Evolutionary conservation across 2,113 vertebrate genomes (phyloP).

Genomic region (Laterallus jamaicensis): DNA sequence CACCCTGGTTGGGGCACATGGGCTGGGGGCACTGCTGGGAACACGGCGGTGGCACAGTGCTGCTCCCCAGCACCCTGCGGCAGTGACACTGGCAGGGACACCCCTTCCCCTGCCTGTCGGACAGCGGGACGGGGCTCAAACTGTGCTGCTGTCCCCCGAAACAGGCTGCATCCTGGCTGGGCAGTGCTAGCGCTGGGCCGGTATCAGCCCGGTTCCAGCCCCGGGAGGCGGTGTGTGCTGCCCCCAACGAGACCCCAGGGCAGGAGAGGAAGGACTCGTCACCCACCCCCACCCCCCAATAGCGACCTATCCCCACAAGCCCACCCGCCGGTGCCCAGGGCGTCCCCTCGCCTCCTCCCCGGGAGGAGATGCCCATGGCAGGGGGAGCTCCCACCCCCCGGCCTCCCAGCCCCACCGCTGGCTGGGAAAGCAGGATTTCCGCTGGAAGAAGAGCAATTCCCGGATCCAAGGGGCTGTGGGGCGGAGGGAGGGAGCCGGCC

Average conservation of each 20-base stretch:
- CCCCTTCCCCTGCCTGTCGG: background rate
- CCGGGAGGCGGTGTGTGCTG: background rate
- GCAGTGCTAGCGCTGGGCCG: accelerated
- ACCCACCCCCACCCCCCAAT: background rate
- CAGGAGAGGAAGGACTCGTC: background rate
- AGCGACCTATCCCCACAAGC: background rate
- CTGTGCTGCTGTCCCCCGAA: background rate
- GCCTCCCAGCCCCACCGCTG: background rate
- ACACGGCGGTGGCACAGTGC: accelerated
- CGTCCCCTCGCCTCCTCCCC: background rate
- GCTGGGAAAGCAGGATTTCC: slow-evolving; percentile 61
- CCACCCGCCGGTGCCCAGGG: background rate
- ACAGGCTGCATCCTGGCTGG: background rate
- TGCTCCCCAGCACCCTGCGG: background rate
- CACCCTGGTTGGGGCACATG: background rate
- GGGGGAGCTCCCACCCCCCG: background rate
- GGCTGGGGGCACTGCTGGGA: background rate
- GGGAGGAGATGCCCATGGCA: background rate
- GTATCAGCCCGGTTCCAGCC: background rate
- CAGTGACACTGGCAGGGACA: accelerated
- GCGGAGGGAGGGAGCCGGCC: slow-evolving; percentile 13
- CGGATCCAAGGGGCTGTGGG: slow-evolving; percentile 63
- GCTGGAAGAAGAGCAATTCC: slow-evolving; percentile 69
- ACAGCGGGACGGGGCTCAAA: background rate
- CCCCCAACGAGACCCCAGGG: accelerated